A percentile compares a stretch with the other conserved stretches of the same genome.
Evolutionary conservation across 2,888 invertebrate species (phyloP).

Genomic region (Parelbella ahira): DNA sequence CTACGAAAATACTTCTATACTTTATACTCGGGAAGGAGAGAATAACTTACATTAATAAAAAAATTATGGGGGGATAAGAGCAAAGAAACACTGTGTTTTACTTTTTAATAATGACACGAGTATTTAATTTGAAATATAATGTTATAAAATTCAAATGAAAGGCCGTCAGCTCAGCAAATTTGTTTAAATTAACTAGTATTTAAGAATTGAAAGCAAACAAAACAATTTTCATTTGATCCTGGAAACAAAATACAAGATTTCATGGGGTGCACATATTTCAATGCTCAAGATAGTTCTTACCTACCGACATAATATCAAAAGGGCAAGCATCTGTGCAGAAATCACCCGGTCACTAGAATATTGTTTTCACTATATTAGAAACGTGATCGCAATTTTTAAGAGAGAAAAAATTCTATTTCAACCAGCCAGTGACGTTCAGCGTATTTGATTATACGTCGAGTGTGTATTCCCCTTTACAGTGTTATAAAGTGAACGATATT

Average conservation of each 20-base stretch:
- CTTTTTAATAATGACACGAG: no score
- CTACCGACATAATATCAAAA: conserved; percentile 62
- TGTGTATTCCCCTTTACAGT: conserved; percentile 67
- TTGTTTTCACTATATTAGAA: conserved; percentile 82
- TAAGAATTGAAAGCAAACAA: no score
- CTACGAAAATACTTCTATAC: neutral
- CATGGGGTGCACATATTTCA: conserved; percentile 55
- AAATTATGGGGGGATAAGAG: no score
- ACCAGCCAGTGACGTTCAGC: conserved; percentile 60
- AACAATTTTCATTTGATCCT: no score
- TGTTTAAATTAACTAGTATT: no score
- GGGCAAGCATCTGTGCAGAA: conserved; percentile 75
- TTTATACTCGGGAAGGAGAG: no score
- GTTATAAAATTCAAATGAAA: no score
- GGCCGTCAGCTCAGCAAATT: no score
- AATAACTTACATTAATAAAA: no score
- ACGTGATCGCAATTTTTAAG: conserved; percentile 81
- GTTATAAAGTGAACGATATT: conserved; percentile 70
- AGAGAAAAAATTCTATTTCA: conserved; percentile 77
- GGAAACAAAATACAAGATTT: conserved; percentile 1
- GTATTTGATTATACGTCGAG: conserved; percentile 71
- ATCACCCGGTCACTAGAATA: conserved; percentile 82
- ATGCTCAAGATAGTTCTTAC: conserved; percentile 64
- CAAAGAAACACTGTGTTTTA: no score
- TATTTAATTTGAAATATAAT: no score